phyloP scores from a whole-genome alignment of 53 echinoderm and acorn worm species.

The Stichopus horrens region DNA sequence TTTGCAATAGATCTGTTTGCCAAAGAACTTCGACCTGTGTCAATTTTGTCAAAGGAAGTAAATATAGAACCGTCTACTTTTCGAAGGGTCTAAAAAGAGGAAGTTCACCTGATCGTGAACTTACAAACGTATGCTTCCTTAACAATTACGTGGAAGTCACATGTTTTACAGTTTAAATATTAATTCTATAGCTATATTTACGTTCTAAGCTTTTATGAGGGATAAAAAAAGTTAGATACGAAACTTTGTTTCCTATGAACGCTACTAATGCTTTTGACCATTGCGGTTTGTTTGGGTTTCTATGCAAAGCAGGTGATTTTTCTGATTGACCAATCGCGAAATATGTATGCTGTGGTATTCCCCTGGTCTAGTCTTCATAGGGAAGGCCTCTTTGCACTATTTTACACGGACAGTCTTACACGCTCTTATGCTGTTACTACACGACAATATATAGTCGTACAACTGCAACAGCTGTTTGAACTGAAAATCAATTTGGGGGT shows the following conservation, averaged over 20 bases:
- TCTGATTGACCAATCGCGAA: neutral
- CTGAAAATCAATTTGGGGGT: no score
- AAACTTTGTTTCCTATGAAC: neutral
- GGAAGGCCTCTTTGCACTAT: no score
- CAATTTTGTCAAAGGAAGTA: conserved; percentile 8
- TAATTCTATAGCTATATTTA: no score
- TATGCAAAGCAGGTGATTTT: neutral
- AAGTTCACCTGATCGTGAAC: neutral
- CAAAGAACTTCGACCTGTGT: neutral
- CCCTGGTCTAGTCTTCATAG: neutral
- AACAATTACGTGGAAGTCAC: no score
- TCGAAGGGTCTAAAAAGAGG: neutral
- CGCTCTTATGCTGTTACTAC: no score
- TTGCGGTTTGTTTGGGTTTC: conserved; percentile 6
- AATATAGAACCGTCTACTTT: neutral
- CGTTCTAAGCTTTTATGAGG: no score
- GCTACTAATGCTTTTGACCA: neutral
- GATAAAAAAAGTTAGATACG: neutral
- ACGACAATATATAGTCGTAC: no score
- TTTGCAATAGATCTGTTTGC: neutral
- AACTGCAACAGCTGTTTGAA: no score
- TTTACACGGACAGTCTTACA: no score
- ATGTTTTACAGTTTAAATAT: no score
- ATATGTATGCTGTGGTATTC: neutral
- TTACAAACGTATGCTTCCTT: no score